Evolutionary conservation across 2,113 vertebrate species (phyloP).

Genomic region (Neogale vison): DNA sequence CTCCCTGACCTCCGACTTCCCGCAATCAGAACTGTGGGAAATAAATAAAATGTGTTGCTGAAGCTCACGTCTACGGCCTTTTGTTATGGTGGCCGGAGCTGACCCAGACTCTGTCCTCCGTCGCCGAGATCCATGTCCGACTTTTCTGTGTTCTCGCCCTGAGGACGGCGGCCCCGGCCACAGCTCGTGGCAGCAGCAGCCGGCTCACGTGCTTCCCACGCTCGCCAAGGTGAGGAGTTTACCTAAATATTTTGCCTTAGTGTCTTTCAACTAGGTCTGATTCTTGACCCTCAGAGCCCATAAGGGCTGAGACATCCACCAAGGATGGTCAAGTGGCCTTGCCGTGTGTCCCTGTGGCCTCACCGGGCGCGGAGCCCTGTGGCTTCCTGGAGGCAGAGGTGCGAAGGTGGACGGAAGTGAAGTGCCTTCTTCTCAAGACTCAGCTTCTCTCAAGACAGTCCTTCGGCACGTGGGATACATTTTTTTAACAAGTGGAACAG

Average conservation of each 20-base stretch:
- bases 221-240: neutral
- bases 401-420: neutral
- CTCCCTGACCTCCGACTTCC: fast-evolving
- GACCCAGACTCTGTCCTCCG: neutral
- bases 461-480: neutral
- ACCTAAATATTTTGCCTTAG: fast-evolving
- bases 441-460: neutral
- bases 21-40: fast-evolving
- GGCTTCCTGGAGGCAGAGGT: neutral
- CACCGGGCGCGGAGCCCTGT: fast-evolving
- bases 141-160: fast-evolving
- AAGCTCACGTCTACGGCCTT: fast-evolving
- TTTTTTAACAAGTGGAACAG: neutral
- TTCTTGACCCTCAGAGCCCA: fast-evolving
- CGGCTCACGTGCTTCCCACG: fast-evolving
- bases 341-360: neutral
- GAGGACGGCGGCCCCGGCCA: fast-evolving
- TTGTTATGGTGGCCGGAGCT: fast-evolving
- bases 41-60: fast-evolving
- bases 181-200: fast-evolving
- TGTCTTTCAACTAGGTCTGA: neutral
- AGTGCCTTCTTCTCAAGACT: neutral
- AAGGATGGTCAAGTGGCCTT: fast-evolving
- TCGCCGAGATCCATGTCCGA: fast-evolving
- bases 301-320: no score